Evolutionary conservation across 2,888 invertebrate species (phyloP).

Genomic region (Gymnocheta viridis): DNA sequence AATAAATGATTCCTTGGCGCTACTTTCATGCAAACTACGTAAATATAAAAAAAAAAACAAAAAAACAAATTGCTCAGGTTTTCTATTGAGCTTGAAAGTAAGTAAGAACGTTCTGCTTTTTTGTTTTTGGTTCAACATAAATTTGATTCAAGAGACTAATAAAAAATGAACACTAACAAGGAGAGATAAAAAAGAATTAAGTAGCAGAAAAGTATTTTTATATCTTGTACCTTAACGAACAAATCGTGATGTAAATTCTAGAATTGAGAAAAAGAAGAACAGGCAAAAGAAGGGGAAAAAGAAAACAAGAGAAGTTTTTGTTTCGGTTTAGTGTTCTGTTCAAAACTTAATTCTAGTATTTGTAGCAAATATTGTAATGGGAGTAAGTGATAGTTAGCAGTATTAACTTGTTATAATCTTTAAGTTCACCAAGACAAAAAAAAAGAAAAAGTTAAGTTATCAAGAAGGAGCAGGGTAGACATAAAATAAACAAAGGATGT

Average conservation of each 20-base stretch:
- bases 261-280: conserved; percentile 76
- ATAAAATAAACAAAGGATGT: not conserved
- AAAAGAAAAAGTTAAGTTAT: not conserved
- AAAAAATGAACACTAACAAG: conserved; percentile 26
- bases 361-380: not conserved
- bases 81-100: not conserved
- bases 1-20: conserved; percentile 20
- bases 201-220: conserved; percentile 40
- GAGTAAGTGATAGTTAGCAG: not conserved
- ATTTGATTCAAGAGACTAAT: conserved; percentile 54
- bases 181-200: conserved; percentile 36
- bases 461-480: not conserved
- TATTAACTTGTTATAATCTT: conserved; percentile 9
- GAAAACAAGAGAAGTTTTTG: conserved; percentile 57
- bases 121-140: conserved; percentile 23
- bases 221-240: conserved; percentile 80
- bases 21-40: conserved; percentile 58
- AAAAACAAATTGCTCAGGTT: conserved; percentile 11
- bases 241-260: conserved; percentile 82
- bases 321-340: conserved; percentile 60
- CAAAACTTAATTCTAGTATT: conserved; percentile 42
- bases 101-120: too few relatives aligned
- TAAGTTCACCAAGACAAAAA: not conserved
- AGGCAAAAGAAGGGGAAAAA: conserved; percentile 48
- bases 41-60: conserved; percentile 36